Evolutionary conservation across 2,888 invertebrate species (phyloP).

Genomic region (Tiphia femorata): DNA sequence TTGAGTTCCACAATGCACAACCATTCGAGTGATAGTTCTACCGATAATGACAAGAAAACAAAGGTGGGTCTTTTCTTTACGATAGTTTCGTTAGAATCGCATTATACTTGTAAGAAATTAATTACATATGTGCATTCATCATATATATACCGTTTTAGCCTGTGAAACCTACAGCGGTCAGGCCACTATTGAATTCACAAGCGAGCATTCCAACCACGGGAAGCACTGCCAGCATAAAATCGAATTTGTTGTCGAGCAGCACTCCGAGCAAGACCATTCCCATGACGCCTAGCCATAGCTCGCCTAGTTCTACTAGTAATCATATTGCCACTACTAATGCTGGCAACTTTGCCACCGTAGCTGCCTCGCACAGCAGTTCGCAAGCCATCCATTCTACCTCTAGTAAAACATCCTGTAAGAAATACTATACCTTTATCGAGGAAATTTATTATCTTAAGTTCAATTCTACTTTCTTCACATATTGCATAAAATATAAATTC

Average conservation of each 20-base stretch:
- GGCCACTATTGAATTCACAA: conserved; percentile 67
- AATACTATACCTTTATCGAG: not conserved
- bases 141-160: conserved; percentile 78
- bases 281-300: conserved; percentile 73
- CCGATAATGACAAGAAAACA: conserved; percentile 79
- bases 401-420: conserved; percentile 68
- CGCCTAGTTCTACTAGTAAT: conserved; percentile 66
- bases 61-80: conserved; percentile 58
- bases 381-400: conserved; percentile 67
- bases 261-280: conserved; percentile 70
- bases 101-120: not conserved
- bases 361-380: conserved; percentile 70
- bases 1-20: conserved; percentile 74
- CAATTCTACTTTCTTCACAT: too few relatives aligned
- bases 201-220: conserved; percentile 75
- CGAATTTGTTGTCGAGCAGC: conserved; percentile 70
- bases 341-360: conserved; percentile 78
- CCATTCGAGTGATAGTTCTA: conserved; percentile 84
- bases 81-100: not conserved
- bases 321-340: conserved; percentile 65
- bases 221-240: conserved; percentile 71
- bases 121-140: not conserved
- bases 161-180: conserved; percentile 87
- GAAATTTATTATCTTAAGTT: too few relatives aligned
- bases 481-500: not conserved